A percentile compares a stretch with the other conserved stretches of the same genome.
Conservation (phyloP, 2,113 vertebrate genomes). For the Emydocephalus ijimae region DNA sequence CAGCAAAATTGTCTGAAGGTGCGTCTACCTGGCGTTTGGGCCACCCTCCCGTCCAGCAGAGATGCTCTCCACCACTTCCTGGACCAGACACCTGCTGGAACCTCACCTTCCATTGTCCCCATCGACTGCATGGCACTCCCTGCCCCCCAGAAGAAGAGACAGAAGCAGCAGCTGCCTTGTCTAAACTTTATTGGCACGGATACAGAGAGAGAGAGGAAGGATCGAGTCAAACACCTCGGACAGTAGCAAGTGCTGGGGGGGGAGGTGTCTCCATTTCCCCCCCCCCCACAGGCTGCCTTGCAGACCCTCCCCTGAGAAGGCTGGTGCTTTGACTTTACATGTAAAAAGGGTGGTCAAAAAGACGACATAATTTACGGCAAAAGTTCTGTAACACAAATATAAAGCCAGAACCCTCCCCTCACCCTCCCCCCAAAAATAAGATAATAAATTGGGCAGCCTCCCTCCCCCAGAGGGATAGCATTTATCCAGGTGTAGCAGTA, state of each 20-base stretch:
- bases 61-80: neutral
- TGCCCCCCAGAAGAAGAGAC: neutral
- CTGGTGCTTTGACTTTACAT: conserved; percentile 51
- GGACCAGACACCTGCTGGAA: neutral
- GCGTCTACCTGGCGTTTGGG: neutral
- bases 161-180: conserved; percentile 27
- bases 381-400: conserved; percentile 13
- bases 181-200: conserved; percentile 80
- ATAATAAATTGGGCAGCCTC: conserved; percentile 35
- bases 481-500: conserved; percentile 31
- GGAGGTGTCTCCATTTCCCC: conserved; percentile 24
- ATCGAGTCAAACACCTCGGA: conserved; percentile 64
- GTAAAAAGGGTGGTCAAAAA: conserved; percentile 51
- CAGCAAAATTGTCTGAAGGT: neutral
- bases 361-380: conserved; percentile 74
- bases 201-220: conserved; percentile 61
- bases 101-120: neutral
- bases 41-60: neutral
- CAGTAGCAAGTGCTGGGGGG: conserved; percentile 34
- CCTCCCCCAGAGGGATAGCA: conserved; percentile 31
- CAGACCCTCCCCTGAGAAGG: conserved; percentile 24
- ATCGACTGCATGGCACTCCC: neutral
- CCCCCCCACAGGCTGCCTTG: conserved; percentile 36
- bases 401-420: neutral
- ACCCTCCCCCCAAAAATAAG: conserved; percentile 1